Percentiles rank a stretch among this genome's conserved stretches.
Evolutionary conservation across 2,113 vertebrate species (phyloP).

Genomic region (Rhinichthys klamathensis): DNA sequence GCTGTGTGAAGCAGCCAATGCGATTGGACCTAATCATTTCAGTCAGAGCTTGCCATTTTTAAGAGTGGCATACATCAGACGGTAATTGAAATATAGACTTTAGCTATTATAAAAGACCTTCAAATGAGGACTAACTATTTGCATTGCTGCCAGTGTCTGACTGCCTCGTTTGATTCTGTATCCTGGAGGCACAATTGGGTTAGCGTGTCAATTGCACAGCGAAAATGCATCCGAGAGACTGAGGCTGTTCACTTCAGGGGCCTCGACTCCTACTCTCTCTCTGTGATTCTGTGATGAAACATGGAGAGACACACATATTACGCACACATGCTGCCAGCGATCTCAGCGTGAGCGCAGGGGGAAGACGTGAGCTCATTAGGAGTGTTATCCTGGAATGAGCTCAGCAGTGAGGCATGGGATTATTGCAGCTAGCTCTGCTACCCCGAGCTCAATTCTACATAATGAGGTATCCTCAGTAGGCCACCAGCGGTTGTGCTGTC

Average conservation of each 20-base stretch:
- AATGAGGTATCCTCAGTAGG: slow-evolving; percentile 65
- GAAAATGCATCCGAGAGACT: slow-evolving; percentile 36
- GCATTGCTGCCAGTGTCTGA: slow-evolving; percentile 12
- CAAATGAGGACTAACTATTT: slow-evolving; percentile 4
- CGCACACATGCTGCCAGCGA: slow-evolving; percentile 58
- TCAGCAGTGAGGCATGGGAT: slow-evolving; percentile 67
- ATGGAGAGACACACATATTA: slow-evolving; percentile 47
- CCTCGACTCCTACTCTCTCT: slow-evolving; percentile 51
- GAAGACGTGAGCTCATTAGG: slow-evolving; percentile 73
- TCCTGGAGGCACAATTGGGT: slow-evolving; percentile 58
- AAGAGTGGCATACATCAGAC: neutral
- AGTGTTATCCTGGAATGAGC: slow-evolving; percentile 68
- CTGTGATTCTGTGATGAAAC: slow-evolving; percentile 63
- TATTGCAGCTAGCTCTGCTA: slow-evolving; percentile 46
- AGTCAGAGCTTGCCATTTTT: neutral
- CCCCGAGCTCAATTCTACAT: slow-evolving; percentile 65
- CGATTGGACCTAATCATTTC: neutral
- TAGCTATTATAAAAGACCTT: neutral
- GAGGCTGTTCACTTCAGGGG: slow-evolving; percentile 53
- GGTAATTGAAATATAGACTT: neutral
- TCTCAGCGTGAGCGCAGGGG: slow-evolving; percentile 66
- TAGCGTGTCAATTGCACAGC: slow-evolving; percentile 56
- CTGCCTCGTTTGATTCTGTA: slow-evolving; percentile 35
- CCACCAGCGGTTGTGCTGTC: slow-evolving; percentile 26
- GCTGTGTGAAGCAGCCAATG: neutral